Conservation (phyloP, 1,140 invertebrate genomes). For the Drosophila takahashii region DNA sequence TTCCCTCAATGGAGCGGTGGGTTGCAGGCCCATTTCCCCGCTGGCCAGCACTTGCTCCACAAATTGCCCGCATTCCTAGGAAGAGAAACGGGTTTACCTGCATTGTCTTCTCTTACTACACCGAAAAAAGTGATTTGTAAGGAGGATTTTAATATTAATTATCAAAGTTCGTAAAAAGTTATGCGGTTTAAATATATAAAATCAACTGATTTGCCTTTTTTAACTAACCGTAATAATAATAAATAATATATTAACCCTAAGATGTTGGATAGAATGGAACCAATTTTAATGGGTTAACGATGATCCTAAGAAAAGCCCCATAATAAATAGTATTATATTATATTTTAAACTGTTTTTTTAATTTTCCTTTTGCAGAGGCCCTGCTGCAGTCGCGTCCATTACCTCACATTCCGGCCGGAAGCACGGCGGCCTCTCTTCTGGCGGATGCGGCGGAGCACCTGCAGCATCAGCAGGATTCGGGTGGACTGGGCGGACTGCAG, state of each 20-base stretch:
- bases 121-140: conserved; percentile 8
- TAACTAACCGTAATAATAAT: too few relatives aligned
- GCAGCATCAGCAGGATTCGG: conserved; percentile 50
- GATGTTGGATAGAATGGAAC: too few relatives aligned
- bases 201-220: too few relatives aligned
- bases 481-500: conserved; percentile 50
- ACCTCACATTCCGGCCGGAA: conserved; percentile 92
- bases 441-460: conserved; percentile 60
- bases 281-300: too few relatives aligned
- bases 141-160: background rate
- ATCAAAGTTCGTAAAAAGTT: background rate
- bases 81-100: conserved; percentile 72
- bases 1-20: conserved; percentile 60
- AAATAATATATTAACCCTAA: too few relatives aligned
- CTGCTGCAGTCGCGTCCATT: conserved; percentile 95
- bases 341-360: background rate
- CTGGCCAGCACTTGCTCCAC: conserved; percentile 33
- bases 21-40: background rate
- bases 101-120: conserved; percentile 16
- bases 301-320: too few relatives aligned
- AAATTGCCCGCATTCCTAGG: conserved; percentile 74
- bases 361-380: conserved; percentile 89
- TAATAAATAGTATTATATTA: too few relatives aligned
- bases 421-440: conserved; percentile 60
- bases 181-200: too few relatives aligned